Percentiles rank a stretch among this genome's conserved stretches.
Evolutionary conservation across 2,797 vertebrate genomes (phyloP).

Genomic region (Rhyacichthys aspro): DNA sequence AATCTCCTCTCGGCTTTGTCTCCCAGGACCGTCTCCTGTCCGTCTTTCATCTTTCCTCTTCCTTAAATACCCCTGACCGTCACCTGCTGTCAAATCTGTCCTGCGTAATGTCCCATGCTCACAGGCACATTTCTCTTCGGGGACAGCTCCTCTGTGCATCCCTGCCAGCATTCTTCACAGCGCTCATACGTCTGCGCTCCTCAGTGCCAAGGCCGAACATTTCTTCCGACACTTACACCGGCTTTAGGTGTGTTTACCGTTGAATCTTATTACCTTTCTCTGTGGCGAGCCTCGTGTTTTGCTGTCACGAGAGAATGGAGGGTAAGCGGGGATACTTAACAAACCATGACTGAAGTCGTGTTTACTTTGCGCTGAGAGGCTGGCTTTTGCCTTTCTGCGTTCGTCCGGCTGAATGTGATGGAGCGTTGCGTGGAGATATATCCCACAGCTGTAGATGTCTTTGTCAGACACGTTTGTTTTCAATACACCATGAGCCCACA

Average conservation of each 20-base stretch:
- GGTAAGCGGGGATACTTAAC: conserved; percentile 20
- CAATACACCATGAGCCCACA: conserved; percentile 53
- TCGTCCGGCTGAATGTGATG: conserved; percentile 31
- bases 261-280: conserved; percentile 21
- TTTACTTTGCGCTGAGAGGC: conserved; percentile 18
- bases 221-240: conserved; percentile 33
- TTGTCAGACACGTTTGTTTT: conserved; percentile 62
- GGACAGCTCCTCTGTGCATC: conserved; percentile 14
- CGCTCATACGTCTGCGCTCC: conserved; percentile 36
- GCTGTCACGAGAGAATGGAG: conserved; percentile 16
- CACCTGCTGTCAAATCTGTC: conserved; percentile 39
- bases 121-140: conserved; percentile 22
- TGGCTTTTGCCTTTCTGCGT: conserved; percentile 23
- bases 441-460: conserved; percentile 53
- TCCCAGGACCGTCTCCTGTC: conserved; percentile 33
- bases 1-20: conserved; percentile 17
- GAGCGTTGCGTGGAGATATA: conserved; percentile 40
- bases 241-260: conserved; percentile 37
- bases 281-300: conserved; percentile 26
- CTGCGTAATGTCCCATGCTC: conserved; percentile 10
- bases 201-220: conserved; percentile 51
- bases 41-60: conserved; percentile 6
- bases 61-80: conserved; percentile 41
- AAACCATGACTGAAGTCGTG: conserved; percentile 42
- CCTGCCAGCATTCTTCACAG: conserved; percentile 23